Evolutionary conservation across 2,113 vertebrate species (phyloP), one percentile per base, ranked within the genome.

Genomic region (Equus quagga): DNA sequence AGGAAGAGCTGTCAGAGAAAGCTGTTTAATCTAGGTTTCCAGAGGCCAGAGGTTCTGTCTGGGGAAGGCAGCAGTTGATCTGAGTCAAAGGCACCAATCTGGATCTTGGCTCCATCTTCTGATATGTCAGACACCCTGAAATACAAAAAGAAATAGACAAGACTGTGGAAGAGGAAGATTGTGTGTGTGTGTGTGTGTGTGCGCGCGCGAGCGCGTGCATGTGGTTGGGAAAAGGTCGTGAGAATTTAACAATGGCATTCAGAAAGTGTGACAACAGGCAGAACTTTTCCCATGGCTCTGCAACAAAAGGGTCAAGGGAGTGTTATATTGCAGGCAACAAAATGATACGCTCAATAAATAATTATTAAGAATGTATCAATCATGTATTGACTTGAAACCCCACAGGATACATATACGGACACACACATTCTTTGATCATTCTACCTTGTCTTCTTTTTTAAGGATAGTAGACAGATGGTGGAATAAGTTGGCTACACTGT

Each of bases 61-160:
- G 93, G 49, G 62, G 65, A 65, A 84, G 70, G 75, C 46, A 87
- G 95, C 78, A 70, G 97, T 31, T 79, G 93, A 88, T 84, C 51
- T 82, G 96, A 95, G 81, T 97, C 96, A 83, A 28, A 93, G 86
- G 91, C 73, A 78, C 84, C 93, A 67, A 41, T 84, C 84, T 28
- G 72, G 51, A 81, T 96, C 93, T 92, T 60, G 89, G 69, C 75
- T 97, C 93, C 96, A 76, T 96, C 91, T 96, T 91, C 96, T 96
- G 94, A 9, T 86, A 86, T 78, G 54, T 92, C 41, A 95, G 81
- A 87, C 31, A 81, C 33, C 79, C 97, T 98, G 95, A 88, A 98
- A 98, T 78, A 97, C 60, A 98, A 91, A 97, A 86, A 89, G 62
- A 97, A 58, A 95, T n/a, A 97, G 78, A 93, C 85, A 93, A 96